A percentile compares a stretch with the other conserved stretches of the same genome.
Conservation (phyloP, 2,797 vertebrate genomes). For the Limosa lapponica region DNA sequence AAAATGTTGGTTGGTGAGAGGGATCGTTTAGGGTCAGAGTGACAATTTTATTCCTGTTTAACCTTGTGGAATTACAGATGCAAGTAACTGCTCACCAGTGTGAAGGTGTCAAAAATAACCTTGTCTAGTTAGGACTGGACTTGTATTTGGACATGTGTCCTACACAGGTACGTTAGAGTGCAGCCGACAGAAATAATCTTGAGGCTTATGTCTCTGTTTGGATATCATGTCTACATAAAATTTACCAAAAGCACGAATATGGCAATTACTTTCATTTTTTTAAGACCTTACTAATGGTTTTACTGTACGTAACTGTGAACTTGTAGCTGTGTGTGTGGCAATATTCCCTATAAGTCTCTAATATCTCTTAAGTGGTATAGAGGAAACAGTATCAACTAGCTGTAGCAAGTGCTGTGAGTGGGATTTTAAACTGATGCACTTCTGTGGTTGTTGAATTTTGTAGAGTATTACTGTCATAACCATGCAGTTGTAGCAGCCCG, state of each 20-base stretch:
- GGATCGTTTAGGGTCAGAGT: background rate
- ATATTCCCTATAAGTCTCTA: background rate
- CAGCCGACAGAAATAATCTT: background rate
- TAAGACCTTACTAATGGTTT: background rate
- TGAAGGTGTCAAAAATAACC: background rate
- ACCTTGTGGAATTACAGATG: background rate
- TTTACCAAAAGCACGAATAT: background rate
- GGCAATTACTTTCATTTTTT: background rate
- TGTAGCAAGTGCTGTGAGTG: background rate
- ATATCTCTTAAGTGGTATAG: background rate
- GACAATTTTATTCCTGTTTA: background rate
- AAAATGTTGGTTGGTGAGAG: background rate
- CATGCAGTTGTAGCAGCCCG: background rate
- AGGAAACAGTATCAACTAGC: background rate
- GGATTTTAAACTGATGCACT: background rate
- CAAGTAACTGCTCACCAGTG: background rate
- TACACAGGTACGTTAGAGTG: accelerated
- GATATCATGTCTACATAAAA: background rate
- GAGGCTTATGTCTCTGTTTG: background rate
- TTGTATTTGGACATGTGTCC: background rate
- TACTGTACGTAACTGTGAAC: background rate
- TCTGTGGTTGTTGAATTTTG: background rate
- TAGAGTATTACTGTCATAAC: background rate
- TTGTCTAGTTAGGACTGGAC: background rate
- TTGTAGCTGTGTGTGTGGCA: background rate